These are phyloP conservation scores for Philaethria dido DNA, from an alignment of 2,888 invertebrate genomes.

Conservation along the genomic window DNA sequence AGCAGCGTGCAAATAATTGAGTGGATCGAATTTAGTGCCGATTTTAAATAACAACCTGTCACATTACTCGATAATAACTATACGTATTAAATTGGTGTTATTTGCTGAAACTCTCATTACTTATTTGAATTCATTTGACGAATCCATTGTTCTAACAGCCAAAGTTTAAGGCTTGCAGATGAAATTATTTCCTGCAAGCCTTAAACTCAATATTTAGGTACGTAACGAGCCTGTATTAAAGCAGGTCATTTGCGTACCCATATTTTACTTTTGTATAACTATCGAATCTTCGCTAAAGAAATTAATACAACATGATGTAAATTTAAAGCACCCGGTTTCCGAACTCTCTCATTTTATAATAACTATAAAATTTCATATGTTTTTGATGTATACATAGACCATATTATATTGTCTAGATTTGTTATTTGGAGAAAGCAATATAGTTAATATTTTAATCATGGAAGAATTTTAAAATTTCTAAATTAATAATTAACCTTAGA, in stretches of 20 bases:
- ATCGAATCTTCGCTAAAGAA: constrained; percentile 67
- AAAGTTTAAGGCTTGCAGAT: constrained; percentile 21
- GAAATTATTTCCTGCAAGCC: constrained; percentile 18
- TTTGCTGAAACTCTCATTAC: constrained; percentile 55
- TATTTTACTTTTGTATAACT: constrained; percentile 38
- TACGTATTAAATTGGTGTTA: constrained; percentile 79
- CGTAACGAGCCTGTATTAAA: constrained; percentile 25
- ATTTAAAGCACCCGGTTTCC: constrained; percentile 83
- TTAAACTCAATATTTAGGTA: constrained; percentile 15
- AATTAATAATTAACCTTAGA: constrained; percentile 71
- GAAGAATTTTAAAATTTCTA: constrained; percentile 78
- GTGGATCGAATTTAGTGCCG: constrained; percentile 63
- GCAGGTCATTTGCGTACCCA: constrained; percentile 31
- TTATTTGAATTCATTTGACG: constrained; percentile 32
- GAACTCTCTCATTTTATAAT: constrained; percentile 82
- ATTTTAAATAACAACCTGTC: constrained; percentile 63
- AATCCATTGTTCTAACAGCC: constrained; percentile 20
- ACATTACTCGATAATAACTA: constrained; percentile 62
- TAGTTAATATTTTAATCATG: constrained; percentile 64
- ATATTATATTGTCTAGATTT: constrained; percentile 76
- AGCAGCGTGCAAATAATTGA: constrained; percentile 69
- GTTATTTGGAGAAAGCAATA: constrained; percentile 69
- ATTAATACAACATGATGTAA: constrained; percentile 78
- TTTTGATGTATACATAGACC: constrained; percentile 72
- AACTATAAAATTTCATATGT: constrained; percentile 76